Percentiles rank a stretch among this genome's conserved stretches.
Conservation (phyloP, 2,797 vertebrate genomes). For the Scolopax bukidnonensis region DNA sequence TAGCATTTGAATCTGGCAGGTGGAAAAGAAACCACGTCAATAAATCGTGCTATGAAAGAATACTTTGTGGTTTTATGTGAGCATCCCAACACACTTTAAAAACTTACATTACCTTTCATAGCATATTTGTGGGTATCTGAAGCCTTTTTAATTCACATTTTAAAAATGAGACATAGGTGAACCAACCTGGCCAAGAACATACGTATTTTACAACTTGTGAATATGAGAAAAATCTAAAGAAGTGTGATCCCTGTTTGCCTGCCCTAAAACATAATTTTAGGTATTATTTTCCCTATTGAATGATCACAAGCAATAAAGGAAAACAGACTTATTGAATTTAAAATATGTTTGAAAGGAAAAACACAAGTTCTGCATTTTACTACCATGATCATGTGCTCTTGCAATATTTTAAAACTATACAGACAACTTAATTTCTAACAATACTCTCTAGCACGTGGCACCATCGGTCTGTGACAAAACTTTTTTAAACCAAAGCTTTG, state of each 20-base stretch:
- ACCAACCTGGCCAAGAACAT: neutral
- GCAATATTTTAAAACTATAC: neutral
- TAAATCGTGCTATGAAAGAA: neutral
- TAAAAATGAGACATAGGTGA: neutral
- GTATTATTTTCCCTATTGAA: neutral
- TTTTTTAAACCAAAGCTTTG: neutral
- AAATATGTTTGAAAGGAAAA: neutral
- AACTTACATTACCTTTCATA: neutral
- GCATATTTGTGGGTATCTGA: neutral
- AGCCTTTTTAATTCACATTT: neutral
- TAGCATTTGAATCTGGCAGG: neutral
- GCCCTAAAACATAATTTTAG: neutral
- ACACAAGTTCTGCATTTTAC: neutral
- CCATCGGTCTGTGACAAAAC: neutral
- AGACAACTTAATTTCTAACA: neutral
- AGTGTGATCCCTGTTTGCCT: neutral
- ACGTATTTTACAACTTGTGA: neutral
- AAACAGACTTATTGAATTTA: neutral
- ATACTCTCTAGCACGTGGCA: neutral
- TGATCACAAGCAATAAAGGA: neutral
- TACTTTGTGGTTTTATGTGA: neutral
- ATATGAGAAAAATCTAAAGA: neutral
- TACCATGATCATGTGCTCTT: neutral
- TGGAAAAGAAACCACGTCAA: neutral
- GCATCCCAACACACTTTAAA: neutral